Percentiles rank a stretch among this genome's conserved stretches.
Evolutionary conservation across 2,888 invertebrate genomes (phyloP).

Genomic region (Folsomia manolachei): DNA sequence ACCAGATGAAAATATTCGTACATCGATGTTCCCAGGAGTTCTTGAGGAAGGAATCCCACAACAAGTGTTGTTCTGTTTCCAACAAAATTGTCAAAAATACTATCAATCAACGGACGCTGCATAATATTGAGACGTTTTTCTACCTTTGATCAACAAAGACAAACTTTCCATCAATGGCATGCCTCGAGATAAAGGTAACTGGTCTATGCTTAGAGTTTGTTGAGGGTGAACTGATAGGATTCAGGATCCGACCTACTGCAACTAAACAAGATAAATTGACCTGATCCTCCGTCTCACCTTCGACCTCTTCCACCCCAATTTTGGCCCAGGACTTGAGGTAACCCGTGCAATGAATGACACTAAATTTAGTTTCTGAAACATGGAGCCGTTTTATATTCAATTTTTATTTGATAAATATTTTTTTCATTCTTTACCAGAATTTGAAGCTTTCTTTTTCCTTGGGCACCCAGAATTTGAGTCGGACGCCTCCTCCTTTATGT

Average conservation of each 20-base stretch:
- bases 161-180: slow-evolving; percentile 87
- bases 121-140: slow-evolving; percentile 10
- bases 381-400: no score
- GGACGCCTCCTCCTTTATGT: slow-evolving; percentile 71
- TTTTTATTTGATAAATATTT: no score
- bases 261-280: slow-evolving; percentile 82
- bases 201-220: slow-evolving; percentile 60
- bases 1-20: slow-evolving; percentile 89
- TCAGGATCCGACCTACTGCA: slow-evolving; percentile 75
- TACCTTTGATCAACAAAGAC: slow-evolving; percentile 88
- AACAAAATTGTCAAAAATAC: slow-evolving; percentile 1
- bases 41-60: slow-evolving; percentile 88
- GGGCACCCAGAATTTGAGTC: slow-evolving; percentile 58
- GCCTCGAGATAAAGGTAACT: slow-evolving; percentile 77
- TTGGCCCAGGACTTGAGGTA: slow-evolving; percentile 90
- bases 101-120: background rate
- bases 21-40: slow-evolving; percentile 84
- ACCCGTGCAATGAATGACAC: slow-evolving; percentile 87
- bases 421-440: slow-evolving; percentile 14
- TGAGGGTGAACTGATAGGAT: slow-evolving; percentile 55
- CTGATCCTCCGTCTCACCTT: slow-evolving; percentile 64
- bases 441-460: slow-evolving; percentile 54
- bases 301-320: slow-evolving; percentile 69
- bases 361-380: slow-evolving; percentile 72
- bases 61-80: slow-evolving; percentile 74